Evolutionary conservation across 1,140 invertebrate genomes (phyloP).

Genomic region (Hyles euphorbiae): DNA sequence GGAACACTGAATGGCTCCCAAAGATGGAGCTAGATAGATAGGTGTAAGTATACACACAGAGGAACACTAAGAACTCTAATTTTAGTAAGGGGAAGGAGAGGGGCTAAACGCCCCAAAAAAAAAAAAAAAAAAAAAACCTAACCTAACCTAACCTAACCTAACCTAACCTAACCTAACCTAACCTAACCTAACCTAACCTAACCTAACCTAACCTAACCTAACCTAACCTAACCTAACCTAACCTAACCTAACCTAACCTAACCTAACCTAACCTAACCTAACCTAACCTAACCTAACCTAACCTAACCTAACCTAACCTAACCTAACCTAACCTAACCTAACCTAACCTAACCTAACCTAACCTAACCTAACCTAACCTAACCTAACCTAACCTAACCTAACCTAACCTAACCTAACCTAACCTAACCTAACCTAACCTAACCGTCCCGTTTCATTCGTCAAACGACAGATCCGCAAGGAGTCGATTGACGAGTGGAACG

Average conservation of each 20-base stretch:
- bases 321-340: conserved; percentile 2
- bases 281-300: conserved; percentile 5
- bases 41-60: too few relatives aligned
- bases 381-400: conserved; percentile 17
- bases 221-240: conserved; percentile 13
- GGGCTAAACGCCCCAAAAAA: too few relatives aligned
- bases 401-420: conserved; percentile 43
- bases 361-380: neutral
- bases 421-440: conserved; percentile 14
- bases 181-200: conserved; percentile 20
- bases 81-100: too few relatives aligned
- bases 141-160: conserved; percentile 7
- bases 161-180: conserved; percentile 20
- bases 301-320: conserved; percentile 5
- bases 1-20: too few relatives aligned
- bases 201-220: conserved; percentile 17
- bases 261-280: conserved; percentile 4
- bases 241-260: conserved; percentile 13
- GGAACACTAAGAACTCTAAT: too few relatives aligned
- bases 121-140: too few relatives aligned
- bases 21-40: too few relatives aligned
- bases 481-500: too few relatives aligned
- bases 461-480: too few relatives aligned
- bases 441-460: too few relatives aligned
- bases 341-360: too few relatives aligned